Conservation (phyloP, 1,140 invertebrate genomes). For the Piezodorus guildinii region DNA sequence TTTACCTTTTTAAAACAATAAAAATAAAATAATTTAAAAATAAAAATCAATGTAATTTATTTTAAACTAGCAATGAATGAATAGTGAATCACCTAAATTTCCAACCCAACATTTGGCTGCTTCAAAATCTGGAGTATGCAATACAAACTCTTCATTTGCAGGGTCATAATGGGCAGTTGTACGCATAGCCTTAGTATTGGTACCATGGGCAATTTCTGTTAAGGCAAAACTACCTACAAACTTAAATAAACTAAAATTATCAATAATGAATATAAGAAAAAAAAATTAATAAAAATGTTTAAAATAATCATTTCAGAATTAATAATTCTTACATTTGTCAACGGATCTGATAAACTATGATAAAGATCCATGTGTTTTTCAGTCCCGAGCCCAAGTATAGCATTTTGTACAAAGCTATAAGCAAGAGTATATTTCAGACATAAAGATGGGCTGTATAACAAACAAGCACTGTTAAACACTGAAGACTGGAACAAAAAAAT, state of each 20-base stretch:
- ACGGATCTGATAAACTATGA: conserved; percentile 44
- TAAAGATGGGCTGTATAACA: conserved; percentile 50
- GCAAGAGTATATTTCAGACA: conserved; percentile 56
- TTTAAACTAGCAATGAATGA: background rate
- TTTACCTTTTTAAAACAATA: conserved; percentile 41
- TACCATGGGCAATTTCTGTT: conserved; percentile 89
- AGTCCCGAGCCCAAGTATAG: conserved; percentile 59
- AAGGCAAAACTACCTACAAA: conserved; percentile 67
- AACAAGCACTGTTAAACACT: conserved; percentile 55
- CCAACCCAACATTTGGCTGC: conserved; percentile 93
- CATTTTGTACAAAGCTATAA: conserved; percentile 53
- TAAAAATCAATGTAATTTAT: background rate
- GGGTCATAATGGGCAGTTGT: conserved; percentile 83
- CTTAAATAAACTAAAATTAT: conserved; percentile 22
- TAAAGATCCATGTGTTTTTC: conserved; percentile 60
- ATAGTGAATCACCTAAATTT: conserved; percentile 61
- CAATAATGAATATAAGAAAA: background rate
- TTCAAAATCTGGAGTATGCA: conserved; percentile 86
- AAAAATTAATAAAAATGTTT: background rate
- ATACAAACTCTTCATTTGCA: conserved; percentile 62
- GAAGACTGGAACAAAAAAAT: conserved; percentile 29
- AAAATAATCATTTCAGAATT: background rate
- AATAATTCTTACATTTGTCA: conserved; percentile 45
- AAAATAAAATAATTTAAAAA: background rate
- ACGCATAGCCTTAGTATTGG: conserved; percentile 80